These are phyloP conservation scores for Aelia acuminata DNA, from an alignment of 2,888 invertebrate genomes.

Conservation along the genomic window DNA sequence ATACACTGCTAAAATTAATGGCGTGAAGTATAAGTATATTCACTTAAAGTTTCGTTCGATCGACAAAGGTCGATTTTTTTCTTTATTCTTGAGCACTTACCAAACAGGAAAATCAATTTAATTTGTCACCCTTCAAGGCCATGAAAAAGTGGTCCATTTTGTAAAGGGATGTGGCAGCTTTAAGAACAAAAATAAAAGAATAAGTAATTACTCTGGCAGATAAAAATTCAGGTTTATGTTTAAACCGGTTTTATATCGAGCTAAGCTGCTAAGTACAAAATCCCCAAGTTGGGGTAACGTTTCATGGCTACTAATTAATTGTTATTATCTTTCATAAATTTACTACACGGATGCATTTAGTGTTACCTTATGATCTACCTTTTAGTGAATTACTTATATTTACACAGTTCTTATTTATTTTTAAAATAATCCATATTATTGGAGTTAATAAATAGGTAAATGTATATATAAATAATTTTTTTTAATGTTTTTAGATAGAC, in stretches of 20 bases:
- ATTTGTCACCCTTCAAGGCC: background rate
- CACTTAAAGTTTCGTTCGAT: too few relatives aligned
- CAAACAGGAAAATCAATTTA: constrained; percentile 24
- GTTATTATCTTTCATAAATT: constrained; percentile 9
- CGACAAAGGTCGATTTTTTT: background rate
- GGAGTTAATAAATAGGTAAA: too few relatives aligned
- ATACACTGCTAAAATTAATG: too few relatives aligned
- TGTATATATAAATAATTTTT: too few relatives aligned
- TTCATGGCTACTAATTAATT: background rate
- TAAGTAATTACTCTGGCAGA: background rate
- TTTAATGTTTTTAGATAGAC: background rate
- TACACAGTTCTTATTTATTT: background rate
- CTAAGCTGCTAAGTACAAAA: constrained; percentile 8
- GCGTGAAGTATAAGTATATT: background rate
- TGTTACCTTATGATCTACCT: background rate
- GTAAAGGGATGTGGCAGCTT: background rate
- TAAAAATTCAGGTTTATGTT: constrained; percentile 17
- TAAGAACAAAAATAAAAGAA: background rate
- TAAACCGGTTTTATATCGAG: background rate
- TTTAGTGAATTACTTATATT: background rate
- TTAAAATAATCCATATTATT: too few relatives aligned
- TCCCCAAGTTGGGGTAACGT: background rate
- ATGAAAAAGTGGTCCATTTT: background rate
- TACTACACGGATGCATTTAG: background rate
- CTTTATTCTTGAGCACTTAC: background rate